Base-by-base conservation (phyloP, 1,140 invertebrate species). In the Palaemon carinicauda region DNA sequence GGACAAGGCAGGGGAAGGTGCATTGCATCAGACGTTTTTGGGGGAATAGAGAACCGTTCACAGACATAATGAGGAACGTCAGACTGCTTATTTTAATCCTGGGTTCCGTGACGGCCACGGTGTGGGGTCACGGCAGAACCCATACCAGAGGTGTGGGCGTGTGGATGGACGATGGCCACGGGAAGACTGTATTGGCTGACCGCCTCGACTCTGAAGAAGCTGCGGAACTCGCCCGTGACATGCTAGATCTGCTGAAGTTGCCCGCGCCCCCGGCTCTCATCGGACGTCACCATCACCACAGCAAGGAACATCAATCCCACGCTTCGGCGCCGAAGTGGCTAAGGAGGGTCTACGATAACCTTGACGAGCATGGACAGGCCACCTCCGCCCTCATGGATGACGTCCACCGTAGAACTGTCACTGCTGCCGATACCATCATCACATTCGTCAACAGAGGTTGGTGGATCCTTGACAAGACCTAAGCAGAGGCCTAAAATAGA, bases 401-500 rank as follows among this genome's bases (percentile, higher is more conserved):
- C 41, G 78, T 56, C 1, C 83, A 86, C 83, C 33, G 83, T 24
- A 78, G 80, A 65, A 86, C 83, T 10, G 83, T 86, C 17, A 80
- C 83, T 19, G 83, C 83, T n/a, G 83, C 83, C 0, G 83, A 86
- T 65, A 86, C 83, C 65, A 86, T 86, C 77, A 86, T 86, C 60
- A 86, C 83, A 52, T 86, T 86, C 60, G 83, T 86, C 83, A 86
- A 56, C 50, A 71, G 83, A 86, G 83, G 83, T 86, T 27, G 71
- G 82, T 51, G 21, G 33, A 7, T 33, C 0, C 21, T 3, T n/a
- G 3, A 24, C n/a, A n/a, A n/a, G n/a, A n/a, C n/a, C n/a, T n/a
- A n/a, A n/a, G n/a, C n/a, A n/a, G n/a, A n/a, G n/a, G n/a, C n/a
- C n/a, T n/a, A n/a, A n/a, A n/a, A n/a, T n/a, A n/a, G n/a, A n/a